A percentile compares a stretch with the other conserved stretches of the same genome.
Conservation (phyloP, 2,797 vertebrate species). For the Liparis tanakae region DNA sequence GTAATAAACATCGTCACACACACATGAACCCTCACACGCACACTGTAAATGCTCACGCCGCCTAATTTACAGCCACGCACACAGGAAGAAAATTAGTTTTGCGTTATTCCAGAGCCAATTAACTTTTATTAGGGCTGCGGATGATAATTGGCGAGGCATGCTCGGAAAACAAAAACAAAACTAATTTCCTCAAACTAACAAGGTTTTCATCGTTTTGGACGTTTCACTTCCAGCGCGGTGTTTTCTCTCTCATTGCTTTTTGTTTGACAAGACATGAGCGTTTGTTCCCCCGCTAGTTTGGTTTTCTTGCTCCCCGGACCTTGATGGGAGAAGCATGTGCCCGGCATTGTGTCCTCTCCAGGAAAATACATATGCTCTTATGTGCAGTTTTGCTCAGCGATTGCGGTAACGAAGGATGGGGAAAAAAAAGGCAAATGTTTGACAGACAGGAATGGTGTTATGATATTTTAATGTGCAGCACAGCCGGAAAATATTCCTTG, state of each 20-base stretch:
- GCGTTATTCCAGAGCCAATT: conserved; percentile 69
- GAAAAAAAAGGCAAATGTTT: conserved; percentile 44
- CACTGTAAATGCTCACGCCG: conserved; percentile 3
- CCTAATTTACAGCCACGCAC: conserved; percentile 24
- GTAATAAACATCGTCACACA: background rate
- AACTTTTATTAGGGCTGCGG: conserved; percentile 66
- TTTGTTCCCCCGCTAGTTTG: background rate
- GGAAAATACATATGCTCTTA: conserved; percentile 51
- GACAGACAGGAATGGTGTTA: conserved; percentile 53
- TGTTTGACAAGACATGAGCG: conserved; percentile 70
- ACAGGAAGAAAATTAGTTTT: conserved; percentile 48
- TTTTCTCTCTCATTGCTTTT: conserved; percentile 61
- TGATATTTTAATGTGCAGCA: conserved; percentile 60
- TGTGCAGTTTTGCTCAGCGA: conserved; percentile 38
- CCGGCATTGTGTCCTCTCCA: conserved; percentile 61
- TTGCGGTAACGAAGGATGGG: conserved; percentile 28
- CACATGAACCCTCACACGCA: background rate
- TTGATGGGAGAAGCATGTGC: conserved; percentile 69
- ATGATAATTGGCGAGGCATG: conserved; percentile 68
- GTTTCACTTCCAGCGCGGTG: conserved; percentile 53
- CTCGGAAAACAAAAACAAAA: conserved; percentile 62
- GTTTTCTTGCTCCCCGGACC: conserved; percentile 35
- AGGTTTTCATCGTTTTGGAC: conserved; percentile 65
- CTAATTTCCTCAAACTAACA: conserved; percentile 61
- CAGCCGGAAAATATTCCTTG: conserved; percentile 42